These are phyloP conservation scores for Crossoptilon crossoptilon DNA, from an alignment of 2,797 vertebrate species.

Conservation along the genomic window DNA sequence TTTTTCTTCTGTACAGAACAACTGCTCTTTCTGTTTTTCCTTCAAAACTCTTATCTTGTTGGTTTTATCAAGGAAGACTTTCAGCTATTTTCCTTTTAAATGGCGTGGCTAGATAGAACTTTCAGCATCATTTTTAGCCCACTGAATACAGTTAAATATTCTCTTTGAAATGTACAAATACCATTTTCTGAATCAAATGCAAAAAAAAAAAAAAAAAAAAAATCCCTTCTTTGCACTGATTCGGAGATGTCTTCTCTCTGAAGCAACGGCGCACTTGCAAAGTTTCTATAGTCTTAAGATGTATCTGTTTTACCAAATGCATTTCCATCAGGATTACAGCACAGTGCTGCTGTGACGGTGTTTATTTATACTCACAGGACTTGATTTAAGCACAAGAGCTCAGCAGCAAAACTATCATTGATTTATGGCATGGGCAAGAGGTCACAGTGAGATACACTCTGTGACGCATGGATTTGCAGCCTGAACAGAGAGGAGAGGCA, in stretches of 20 bases:
- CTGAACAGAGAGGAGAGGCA: not conserved
- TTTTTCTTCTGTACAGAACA: slow-evolving; percentile 18
- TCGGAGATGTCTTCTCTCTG: not conserved
- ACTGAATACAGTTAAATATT: not conserved
- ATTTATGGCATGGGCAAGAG: not conserved
- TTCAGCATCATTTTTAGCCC: not conserved
- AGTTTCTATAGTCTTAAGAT: not conserved
- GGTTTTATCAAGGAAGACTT: not conserved
- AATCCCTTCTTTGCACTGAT: not conserved
- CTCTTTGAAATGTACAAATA: not conserved
- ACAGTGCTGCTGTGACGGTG: not conserved
- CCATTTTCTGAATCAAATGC: not conserved
- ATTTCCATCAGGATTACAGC: not conserved
- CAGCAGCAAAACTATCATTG: not conserved
- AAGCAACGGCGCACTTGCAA: not conserved
- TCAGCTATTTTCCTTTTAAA: not conserved
- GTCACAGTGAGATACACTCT: not conserved
- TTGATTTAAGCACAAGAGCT: slow-evolving; percentile 3
- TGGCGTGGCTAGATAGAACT: not conserved
- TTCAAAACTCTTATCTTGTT: not conserved
- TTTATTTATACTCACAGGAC: not conserved
- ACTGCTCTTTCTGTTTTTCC: not conserved
- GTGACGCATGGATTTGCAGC: not conserved
- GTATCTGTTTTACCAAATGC: not conserved
- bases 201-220: not conserved